Conservation (phyloP, 2,113 vertebrate genomes). For the Elaphurus davidianus region DNA sequence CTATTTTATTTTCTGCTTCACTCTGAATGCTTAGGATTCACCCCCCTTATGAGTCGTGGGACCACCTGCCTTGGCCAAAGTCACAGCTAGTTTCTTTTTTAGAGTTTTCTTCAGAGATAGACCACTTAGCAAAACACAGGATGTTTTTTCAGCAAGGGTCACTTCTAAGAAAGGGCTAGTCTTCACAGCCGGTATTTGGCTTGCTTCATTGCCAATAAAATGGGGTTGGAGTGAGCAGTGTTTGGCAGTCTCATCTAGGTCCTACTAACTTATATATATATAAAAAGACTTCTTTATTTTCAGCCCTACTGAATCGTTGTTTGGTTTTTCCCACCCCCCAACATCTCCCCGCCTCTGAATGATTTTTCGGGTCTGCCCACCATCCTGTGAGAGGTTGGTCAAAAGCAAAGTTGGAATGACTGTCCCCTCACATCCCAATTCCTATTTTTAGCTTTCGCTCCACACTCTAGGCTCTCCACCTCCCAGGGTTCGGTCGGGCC, state of each 20-base stretch:
- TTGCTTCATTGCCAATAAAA: conserved; percentile 3
- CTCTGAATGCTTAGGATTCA: neutral
- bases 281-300: neutral
- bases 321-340: neutral
- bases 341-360: neutral
- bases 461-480: neutral
- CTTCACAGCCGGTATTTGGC: neutral
- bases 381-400: neutral
- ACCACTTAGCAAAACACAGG: neutral
- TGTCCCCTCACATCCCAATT: neutral
- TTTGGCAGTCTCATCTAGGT: neutral
- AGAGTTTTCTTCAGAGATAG: neutral
- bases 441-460: neutral
- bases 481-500: neutral
- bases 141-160: conserved; percentile 1
- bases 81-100: conserved; percentile 17
- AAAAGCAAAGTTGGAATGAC: neutral
- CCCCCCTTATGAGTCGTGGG: neutral
- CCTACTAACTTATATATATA: neutral
- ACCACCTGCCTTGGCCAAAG: neutral
- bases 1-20: neutral
- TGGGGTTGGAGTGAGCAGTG: neutral
- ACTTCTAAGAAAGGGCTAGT: conserved; percentile 18
- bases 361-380: neutral
- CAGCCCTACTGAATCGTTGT: neutral